phyloP scores from a whole-genome alignment of 2,797 vertebrate genomes.

The Epinephelus malabaricus region DNA sequence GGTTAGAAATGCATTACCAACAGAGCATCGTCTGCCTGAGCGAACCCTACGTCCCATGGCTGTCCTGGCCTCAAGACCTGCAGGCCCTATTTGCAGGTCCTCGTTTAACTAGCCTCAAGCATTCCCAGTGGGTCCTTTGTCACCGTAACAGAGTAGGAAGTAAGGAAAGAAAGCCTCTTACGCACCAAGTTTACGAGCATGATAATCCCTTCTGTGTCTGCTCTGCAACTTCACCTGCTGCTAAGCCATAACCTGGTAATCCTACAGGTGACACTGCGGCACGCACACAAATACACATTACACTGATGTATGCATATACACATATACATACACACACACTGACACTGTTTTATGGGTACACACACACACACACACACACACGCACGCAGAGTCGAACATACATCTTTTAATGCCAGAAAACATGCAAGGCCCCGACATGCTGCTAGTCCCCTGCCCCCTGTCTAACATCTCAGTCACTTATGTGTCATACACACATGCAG shows the following conservation, averaged over 20 bases:
- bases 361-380: neutral
- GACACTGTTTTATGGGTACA: neutral
- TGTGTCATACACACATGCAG: constrained; percentile 63
- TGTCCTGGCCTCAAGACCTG: constrained; percentile 52
- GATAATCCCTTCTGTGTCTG: constrained; percentile 85
- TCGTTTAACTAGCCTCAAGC: constrained; percentile 35
- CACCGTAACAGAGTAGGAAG: constrained; percentile 53
- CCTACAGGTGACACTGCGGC: constrained; percentile 70
- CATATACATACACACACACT: neutral
- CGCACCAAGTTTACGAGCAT: constrained; percentile 53
- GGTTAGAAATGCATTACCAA: constrained; percentile 79
- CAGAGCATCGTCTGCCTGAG: constrained; percentile 64
- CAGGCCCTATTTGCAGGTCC: constrained; percentile 50
- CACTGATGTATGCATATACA: constrained; percentile 31
- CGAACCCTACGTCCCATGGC: constrained; percentile 72
- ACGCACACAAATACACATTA: constrained; percentile 37
- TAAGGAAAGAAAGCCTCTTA: constrained; percentile 82
- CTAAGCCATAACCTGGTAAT: constrained; percentile 84
- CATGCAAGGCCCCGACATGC: constrained; percentile 71
- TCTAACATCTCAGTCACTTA: constrained; percentile 32
- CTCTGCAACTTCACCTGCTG: constrained; percentile 85
- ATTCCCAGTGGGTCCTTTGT: constrained; percentile 59
- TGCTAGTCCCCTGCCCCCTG: constrained; percentile 35
- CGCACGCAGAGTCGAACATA: constrained; percentile 1
- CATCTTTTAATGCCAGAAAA: constrained; percentile 34